Conservation (phyloP, 2,113 vertebrate species). For the Meriones unguiculatus region DNA sequence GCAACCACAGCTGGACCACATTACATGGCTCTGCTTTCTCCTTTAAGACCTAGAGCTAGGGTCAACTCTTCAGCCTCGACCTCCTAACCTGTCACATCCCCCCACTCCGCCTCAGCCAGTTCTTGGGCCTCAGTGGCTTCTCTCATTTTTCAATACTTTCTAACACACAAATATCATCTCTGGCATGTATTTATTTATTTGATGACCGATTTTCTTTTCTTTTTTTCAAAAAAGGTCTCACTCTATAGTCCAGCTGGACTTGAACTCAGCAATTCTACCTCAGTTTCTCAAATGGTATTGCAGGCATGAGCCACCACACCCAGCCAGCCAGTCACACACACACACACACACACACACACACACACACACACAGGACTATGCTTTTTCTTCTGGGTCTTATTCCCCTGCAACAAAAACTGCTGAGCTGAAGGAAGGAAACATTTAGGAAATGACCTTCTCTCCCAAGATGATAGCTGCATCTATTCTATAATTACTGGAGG, state of each 20-base stretch:
- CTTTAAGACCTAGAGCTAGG: neutral
- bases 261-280: neutral
- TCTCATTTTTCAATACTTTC: neutral
- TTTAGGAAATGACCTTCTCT: conserved; percentile 21
- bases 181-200: neutral
- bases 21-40: conserved; percentile 47
- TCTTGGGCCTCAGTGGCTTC: neutral
- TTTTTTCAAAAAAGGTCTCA: neutral
- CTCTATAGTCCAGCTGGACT: neutral
- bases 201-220: neutral
- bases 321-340: neutral
- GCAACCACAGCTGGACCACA: conserved; percentile 27
- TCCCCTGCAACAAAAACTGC: neutral
- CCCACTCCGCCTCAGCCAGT: neutral
- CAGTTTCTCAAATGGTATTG: neutral
- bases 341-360: neutral
- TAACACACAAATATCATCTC: conserved; percentile 14
- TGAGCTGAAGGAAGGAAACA: conserved; percentile 13
- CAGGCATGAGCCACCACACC: neutral
- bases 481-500: neutral
- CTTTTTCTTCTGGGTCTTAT: neutral
- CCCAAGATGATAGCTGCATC: neutral
- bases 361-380: neutral
- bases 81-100: neutral
- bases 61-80: neutral